Conservation (phyloP, 2,888 invertebrate genomes). For the Erebia ligea region DNA sequence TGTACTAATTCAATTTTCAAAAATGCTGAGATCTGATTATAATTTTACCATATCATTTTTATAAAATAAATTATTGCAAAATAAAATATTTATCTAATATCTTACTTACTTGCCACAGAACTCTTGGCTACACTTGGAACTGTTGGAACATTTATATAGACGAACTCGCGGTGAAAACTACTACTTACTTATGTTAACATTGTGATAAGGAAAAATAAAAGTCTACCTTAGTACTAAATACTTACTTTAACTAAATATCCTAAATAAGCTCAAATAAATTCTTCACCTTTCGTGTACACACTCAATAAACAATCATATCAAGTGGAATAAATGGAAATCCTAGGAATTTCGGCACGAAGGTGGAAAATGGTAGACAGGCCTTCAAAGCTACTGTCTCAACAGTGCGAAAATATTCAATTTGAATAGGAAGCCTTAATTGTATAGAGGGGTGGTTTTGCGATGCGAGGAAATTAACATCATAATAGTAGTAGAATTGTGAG, state of each 20-base stretch:
- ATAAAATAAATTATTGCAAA: too few relatives aligned
- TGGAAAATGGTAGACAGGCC: slow-evolving; percentile 16
- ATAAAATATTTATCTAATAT: too few relatives aligned
- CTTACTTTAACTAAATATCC: not conserved
- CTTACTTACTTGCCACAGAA: too few relatives aligned
- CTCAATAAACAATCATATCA: slow-evolving; percentile 17
- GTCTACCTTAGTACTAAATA: not conserved
- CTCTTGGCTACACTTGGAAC: too few relatives aligned
- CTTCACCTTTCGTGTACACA: slow-evolving; percentile 8
- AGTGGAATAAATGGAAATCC: slow-evolving; percentile 14
- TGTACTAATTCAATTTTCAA: too few relatives aligned
- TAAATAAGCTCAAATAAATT: slow-evolving; percentile 1
- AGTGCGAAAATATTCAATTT: slow-evolving; percentile 40
- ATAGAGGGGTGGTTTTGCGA: slow-evolving; percentile 13
- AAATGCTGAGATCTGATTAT: too few relatives aligned
- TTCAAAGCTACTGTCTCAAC: slow-evolving; percentile 14
- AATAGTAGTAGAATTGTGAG: not conserved
- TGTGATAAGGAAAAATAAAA: not conserved
- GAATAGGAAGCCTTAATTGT: slow-evolving; percentile 37
- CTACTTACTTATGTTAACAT: not conserved
- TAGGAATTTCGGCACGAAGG: slow-evolving; percentile 24
- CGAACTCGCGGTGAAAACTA: not conserved
- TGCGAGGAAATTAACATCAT: not conserved
- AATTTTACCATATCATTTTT: too few relatives aligned
- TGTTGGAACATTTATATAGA: not conserved